Conservation (phyloP, 2,888 invertebrate species). For the Tridacna crocea region DNA sequence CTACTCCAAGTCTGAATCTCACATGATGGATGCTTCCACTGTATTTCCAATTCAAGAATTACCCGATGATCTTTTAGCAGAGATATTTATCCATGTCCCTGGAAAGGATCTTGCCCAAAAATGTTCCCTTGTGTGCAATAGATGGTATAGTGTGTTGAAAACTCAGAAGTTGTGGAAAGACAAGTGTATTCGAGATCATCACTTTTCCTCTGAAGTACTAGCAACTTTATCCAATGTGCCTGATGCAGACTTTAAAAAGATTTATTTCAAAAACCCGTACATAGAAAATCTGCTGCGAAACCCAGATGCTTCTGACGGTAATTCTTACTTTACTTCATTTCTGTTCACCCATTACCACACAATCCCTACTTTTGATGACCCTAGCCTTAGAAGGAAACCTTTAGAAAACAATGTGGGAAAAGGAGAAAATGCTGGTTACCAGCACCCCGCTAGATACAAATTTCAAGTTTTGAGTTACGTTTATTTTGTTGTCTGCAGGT, state of each 20-base stretch:
- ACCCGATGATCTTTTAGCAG: constrained; percentile 48
- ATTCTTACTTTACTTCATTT: background rate
- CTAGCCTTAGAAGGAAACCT: no score
- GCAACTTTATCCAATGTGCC: constrained; percentile 15
- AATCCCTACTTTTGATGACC: no score
- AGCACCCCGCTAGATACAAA: no score
- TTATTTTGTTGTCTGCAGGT: no score
- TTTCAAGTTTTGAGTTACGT: no score
- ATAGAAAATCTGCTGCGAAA: constrained; percentile 65
- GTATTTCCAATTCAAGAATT: constrained; percentile 5
- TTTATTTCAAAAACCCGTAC: constrained; percentile 67
- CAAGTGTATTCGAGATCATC: constrained; percentile 58
- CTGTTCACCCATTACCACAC: no score
- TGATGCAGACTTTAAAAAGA: constrained; percentile 54
- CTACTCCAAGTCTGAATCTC: background rate
- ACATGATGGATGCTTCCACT: background rate
- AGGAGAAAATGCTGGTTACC: constrained; percentile 5
- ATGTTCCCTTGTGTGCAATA: constrained; percentile 58
- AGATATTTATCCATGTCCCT: constrained; percentile 47
- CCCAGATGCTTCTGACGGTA: constrained; percentile 64
- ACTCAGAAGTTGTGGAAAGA: constrained; percentile 62
- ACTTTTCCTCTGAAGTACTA: constrained; percentile 37
- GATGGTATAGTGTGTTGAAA: constrained; percentile 54
- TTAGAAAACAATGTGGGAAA: background rate
- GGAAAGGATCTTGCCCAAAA: constrained; percentile 50